These are phyloP conservation scores for Fopius arisanus DNA, from an alignment of 1,140 invertebrate genomes.

Conservation along the genomic window DNA sequence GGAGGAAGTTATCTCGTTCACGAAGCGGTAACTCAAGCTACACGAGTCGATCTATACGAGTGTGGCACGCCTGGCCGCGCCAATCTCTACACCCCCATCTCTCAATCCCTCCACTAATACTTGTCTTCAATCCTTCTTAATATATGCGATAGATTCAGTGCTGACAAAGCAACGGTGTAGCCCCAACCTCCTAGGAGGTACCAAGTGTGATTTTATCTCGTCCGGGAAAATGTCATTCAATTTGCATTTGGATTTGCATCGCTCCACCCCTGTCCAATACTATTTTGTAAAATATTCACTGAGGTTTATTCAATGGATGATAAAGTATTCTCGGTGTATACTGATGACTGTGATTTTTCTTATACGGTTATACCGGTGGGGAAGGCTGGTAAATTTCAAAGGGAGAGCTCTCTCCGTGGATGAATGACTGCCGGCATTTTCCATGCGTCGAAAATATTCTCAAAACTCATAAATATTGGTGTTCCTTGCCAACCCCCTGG, in stretches of 20 bases:
- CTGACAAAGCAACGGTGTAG: background rate
- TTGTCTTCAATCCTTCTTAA: background rate
- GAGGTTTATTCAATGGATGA: background rate
- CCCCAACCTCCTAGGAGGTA: too few species aligned
- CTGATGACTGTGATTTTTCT: conserved; percentile 7
- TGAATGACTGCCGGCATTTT: background rate
- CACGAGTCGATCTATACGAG: conserved; percentile 5
- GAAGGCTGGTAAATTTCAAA: too few species aligned
- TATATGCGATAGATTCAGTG: background rate
- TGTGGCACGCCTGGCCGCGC: conserved; percentile 2
- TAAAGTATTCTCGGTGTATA: background rate
- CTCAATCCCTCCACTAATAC: background rate
- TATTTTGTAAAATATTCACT: background rate
- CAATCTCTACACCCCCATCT: background rate
- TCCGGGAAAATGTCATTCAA: conserved; percentile 1
- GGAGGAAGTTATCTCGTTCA: conserved; percentile 11
- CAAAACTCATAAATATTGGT: background rate
- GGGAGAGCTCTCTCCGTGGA: background rate
- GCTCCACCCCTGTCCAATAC: background rate
- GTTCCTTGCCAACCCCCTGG: background rate
- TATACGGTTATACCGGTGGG: background rate
- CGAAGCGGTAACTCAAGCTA: background rate
- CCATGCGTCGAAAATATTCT: conserved; percentile 2
- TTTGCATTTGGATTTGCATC: conserved; percentile 9
- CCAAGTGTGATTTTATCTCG: background rate